Evolutionary conservation across 1,140 invertebrate species (phyloP), one percentile per base, ranked within the genome.

Genomic region (Mactra quadrangularis): DNA sequence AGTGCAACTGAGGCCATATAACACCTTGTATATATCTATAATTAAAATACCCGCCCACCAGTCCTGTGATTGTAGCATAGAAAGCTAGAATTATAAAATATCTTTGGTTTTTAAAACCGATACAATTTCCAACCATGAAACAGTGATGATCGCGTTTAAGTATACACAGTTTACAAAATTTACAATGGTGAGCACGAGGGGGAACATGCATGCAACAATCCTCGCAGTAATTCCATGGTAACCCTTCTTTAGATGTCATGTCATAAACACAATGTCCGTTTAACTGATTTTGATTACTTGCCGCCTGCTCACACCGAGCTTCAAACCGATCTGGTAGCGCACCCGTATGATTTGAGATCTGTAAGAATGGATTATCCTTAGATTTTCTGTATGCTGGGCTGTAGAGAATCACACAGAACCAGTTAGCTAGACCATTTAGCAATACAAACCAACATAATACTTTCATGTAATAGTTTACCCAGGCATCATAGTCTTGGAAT

Each of bases 81-180:
- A 97, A 92, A 17, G 97, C 92, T 89, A 98, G 96, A 87, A 96
- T 95, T 1, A 97, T 93, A 90, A 98, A 99, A 91, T 97, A 98
- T 87, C 97, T 94, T 88, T 97, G 96, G 93, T 99, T 99, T 71
- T 95, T 94, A 90, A 98, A 96, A 1, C 98, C 98, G 22, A 99
- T 94, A 92, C 98, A 99, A 89, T 96, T 96, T 22, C 96, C 96
- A 27, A 96, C 96, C 92, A 99, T 99, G 52, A 96, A 95, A 90
- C 98, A 99, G 90, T 99, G 98, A 93, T 99, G 98, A 91, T 99
- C 98, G 86, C 97, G 94, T 91, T 89, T 89, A 22, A 91, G 84
- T 7, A 90, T 86, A 76, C 90, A 91, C 11, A 19, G 70, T 55
- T 86, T 74, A 68, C 90, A 91, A 9, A 86, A 25, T 2, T 79